A percentile compares a stretch with the other conserved stretches of the same genome.
These are phyloP conservation scores for Beaufortia kweichowensis DNA, from an alignment of 2,113 vertebrate species.

Conservation along the genomic window DNA sequence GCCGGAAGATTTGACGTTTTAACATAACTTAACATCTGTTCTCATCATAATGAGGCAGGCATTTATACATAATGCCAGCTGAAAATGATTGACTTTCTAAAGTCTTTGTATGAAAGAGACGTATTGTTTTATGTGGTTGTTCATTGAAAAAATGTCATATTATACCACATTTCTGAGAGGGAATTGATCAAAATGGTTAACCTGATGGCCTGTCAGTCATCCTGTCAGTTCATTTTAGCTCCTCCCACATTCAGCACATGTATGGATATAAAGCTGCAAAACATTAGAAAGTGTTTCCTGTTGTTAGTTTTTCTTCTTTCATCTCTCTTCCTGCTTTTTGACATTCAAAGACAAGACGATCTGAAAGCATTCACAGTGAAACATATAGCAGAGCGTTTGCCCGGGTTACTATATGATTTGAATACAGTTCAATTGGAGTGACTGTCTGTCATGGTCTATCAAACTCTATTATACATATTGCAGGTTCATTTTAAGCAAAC, in stretches of 20 bases:
- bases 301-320: not conserved
- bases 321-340: not conserved
- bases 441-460: not conserved
- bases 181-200: not conserved
- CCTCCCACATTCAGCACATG: conserved; percentile 4
- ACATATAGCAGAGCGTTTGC: not conserved
- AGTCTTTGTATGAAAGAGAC: too few relatives aligned
- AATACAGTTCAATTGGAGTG: not conserved
- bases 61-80: too few relatives aligned
- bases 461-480: not conserved
- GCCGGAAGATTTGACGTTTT: too few relatives aligned
- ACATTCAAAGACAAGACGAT: not conserved
- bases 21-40: too few relatives aligned
- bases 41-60: too few relatives aligned
- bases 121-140: too few relatives aligned
- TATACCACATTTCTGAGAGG: not conserved
- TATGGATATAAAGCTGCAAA: not conserved
- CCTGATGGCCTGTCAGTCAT: not conserved
- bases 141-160: too few relatives aligned
- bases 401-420: not conserved
- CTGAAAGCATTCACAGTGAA: not conserved
- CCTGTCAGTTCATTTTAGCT: not conserved
- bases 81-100: too few relatives aligned
- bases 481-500: not conserved
- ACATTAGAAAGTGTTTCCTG: not conserved